Percentiles rank a stretch among this genome's conserved stretches.
phyloP scores from a whole-genome alignment of 1,140 invertebrate genomes.

The Drosophila lini region DNA sequence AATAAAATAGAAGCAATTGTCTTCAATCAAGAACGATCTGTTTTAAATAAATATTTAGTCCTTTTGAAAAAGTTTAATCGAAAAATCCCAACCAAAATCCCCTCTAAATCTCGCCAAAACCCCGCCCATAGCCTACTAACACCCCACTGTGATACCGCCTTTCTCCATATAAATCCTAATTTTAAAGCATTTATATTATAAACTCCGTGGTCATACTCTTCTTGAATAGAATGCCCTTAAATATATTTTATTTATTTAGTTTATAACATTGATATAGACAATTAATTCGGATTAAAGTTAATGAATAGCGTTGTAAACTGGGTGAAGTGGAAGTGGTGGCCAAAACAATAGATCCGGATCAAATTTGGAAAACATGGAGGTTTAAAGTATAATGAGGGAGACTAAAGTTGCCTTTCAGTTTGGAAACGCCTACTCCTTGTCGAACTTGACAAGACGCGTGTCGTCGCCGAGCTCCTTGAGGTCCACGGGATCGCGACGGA shows the following conservation, averaged over 20 bases:
- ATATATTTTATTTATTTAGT: not conserved
- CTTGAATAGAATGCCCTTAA: not conserved
- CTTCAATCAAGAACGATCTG: too few species aligned
- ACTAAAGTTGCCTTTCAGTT: not conserved
- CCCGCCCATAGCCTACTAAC: not conserved
- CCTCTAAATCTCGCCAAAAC: not conserved
- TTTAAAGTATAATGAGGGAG: not conserved
- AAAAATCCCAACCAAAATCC: not conserved
- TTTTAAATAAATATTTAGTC: not conserved
- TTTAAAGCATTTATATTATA: not conserved
- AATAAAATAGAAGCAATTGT: not conserved
- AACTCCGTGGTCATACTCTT: not conserved
- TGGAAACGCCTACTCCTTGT: conserved; percentile 44
- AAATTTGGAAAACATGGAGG: conserved; percentile 1
- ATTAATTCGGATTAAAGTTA: not conserved
- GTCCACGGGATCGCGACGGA: conserved; percentile 61
- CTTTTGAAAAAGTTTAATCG: too few species aligned
- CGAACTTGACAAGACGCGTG: conserved; percentile 57
- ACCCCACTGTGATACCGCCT: not conserved
- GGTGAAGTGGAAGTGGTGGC: not conserved
- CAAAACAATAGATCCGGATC: not conserved
- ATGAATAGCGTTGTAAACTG: not conserved
- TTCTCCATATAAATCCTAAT: not conserved
- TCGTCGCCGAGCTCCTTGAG: conserved; percentile 52
- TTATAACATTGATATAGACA: not conserved